These are phyloP conservation scores for Micrastur ruficollis DNA, from an alignment of 2,797 vertebrate species.

Conservation along the genomic window DNA sequence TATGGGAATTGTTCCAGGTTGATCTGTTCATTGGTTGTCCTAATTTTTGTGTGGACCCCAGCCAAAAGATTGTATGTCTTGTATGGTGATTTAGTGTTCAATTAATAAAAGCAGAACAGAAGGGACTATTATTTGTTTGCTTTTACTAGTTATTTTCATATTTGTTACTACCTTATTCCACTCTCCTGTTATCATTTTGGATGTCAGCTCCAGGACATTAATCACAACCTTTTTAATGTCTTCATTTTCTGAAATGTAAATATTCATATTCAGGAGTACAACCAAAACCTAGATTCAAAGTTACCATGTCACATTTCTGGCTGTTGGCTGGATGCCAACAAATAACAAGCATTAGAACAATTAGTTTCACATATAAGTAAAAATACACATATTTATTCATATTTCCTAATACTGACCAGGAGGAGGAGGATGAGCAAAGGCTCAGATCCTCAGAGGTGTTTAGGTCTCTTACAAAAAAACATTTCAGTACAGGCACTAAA, in stretches of 20 bases:
- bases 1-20: neutral
- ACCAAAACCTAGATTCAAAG: neutral
- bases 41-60: neutral
- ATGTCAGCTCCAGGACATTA: neutral
- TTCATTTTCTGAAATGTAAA: slow-evolving; percentile 27
- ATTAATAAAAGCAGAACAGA: neutral
- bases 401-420: neutral
- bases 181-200: neutral
- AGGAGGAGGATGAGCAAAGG: neutral
- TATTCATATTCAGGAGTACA: neutral
- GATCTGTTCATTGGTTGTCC: neutral
- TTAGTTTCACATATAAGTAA: neutral
- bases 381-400: neutral
- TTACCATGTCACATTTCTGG: neutral
- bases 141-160: neutral
- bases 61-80: neutral
- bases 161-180: neutral
- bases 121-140: neutral
- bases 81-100: neutral
- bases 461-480: neutral
- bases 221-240: neutral
- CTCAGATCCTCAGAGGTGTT: neutral
- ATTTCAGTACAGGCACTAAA: neutral
- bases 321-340: neutral
- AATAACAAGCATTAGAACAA: neutral